Conservation (phyloP, 2,888 invertebrate genomes). For the Epinotia brunnichana region DNA sequence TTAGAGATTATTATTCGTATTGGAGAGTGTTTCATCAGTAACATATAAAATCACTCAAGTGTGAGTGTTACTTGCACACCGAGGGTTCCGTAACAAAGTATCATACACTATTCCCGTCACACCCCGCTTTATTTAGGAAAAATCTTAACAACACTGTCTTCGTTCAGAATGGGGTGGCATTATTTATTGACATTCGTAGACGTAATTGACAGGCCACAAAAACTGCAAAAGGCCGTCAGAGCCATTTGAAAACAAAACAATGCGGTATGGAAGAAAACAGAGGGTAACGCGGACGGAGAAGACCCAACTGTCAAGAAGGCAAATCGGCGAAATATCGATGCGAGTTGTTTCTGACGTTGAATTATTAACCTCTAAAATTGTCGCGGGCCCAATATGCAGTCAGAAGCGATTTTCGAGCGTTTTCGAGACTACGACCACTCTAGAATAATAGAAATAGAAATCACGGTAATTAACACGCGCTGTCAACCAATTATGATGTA, state of each 20-base stretch:
- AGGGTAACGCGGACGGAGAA: slow-evolving; percentile 24
- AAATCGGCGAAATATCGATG: slow-evolving; percentile 49
- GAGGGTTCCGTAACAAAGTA: neutral
- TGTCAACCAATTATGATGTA: no score
- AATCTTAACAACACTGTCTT: no score
- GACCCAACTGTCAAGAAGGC: slow-evolving; percentile 46
- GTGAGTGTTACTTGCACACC: no score
- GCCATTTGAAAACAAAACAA: slow-evolving; percentile 28
- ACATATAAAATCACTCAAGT: no score
- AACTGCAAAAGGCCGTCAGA: neutral
- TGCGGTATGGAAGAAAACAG: slow-evolving; percentile 35
- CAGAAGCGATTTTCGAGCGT: neutral
- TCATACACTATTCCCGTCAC: neutral
- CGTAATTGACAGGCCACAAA: neutral
- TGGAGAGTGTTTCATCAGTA: no score
- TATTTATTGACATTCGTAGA: neutral
- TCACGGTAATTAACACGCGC: no score
- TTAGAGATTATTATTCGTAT: no score
- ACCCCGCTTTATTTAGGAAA: no score
- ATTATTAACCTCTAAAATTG: slow-evolving; percentile 45
- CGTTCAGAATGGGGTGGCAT: no score
- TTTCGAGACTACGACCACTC: neutral
- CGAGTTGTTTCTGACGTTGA: slow-evolving; percentile 47
- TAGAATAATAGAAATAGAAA: no score
- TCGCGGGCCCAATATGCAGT: neutral